Conservation (phyloP, 2,113 vertebrate genomes). For the Pyrgilauda ruficollis region DNA sequence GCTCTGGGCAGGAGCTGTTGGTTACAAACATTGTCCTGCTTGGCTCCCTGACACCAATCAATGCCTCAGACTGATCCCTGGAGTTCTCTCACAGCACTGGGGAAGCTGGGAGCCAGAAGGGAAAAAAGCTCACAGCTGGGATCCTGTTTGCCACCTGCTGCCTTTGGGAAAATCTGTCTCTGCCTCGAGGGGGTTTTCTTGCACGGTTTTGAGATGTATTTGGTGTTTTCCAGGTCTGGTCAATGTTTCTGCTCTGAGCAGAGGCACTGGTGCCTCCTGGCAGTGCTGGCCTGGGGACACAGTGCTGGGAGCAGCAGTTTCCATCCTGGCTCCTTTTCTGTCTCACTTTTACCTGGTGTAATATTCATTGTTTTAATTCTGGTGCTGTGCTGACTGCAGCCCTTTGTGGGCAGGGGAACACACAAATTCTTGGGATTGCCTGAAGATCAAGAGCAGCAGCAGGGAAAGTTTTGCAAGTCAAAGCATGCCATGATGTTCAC, state of each 20-base stretch:
- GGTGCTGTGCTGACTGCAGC: not conserved
- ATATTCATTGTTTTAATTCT: not conserved
- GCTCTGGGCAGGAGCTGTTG: not conserved
- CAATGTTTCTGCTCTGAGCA: not conserved
- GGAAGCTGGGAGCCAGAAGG: not conserved
- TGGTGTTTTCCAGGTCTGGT: not conserved
- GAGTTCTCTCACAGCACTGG: rapidly evolving
- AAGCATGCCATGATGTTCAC: not conserved
- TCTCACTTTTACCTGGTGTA: not conserved
- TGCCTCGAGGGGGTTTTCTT: not conserved
- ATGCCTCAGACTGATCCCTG: rapidly evolving
- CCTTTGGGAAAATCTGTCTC: not conserved
- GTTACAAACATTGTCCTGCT: not conserved
- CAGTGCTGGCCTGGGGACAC: not conserved
- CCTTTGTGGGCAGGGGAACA: not conserved
- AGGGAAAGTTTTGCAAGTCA: not conserved
- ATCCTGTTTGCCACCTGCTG: not conserved
- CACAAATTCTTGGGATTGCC: not conserved
- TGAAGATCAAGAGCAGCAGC: not conserved
- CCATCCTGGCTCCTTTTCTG: not conserved
- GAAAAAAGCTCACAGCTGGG: not conserved
- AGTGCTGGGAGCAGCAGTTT: not conserved
- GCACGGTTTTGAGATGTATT: not conserved
- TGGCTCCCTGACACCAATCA: not conserved
- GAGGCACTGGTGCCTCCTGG: not conserved